Base-by-base conservation (phyloP, 2,888 invertebrate genomes). In the Aphodius sticticus region DNA sequence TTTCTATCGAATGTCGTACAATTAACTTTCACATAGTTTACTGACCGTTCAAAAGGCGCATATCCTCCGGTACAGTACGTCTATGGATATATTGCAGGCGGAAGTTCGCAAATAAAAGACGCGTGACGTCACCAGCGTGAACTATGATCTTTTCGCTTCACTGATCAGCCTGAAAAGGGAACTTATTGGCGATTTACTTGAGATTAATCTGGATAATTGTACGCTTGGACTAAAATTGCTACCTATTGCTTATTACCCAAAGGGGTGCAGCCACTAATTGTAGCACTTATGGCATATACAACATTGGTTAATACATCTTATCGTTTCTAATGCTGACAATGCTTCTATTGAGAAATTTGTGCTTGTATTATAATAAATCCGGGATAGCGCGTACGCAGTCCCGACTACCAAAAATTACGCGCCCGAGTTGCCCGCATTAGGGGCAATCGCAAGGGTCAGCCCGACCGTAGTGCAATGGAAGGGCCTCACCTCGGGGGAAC, bases 401-500 rank as follows among this genome's bases (percentile, higher is more conserved):
- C 91, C 91, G 90, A 90, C 91, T 91, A 91, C 88, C 91, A 91
- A 91, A 91, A 91, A 91, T 91, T 90, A 86, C 90, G 91, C 92
- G 91, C 90, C 91, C 92, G 92, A 92, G 92, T 91, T 92, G 91
- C 90, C 91, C 92, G 90, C 92, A 91, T 92, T 92, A 91, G 92
- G 91, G 91, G 89, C 90, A 92, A 91, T 92, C 92, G 92, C 93
- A 92, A 90, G 91, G 90, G 92, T 93, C 93, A 93, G 91, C 93
- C 91, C 90, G 77, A 77, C 79, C 92, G 90, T 86, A 90, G 93
- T 93, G 93, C 93, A 93, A 93, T 92, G 92, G 90, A 86, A 88
- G 87, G 90, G 91, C 91, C 92, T 92, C 92, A 86, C 89, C 91
- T 91, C 91, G 92, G 91, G 90, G 91, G 90, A 91, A 91, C 92